These are phyloP conservation scores for Eospalax fontanierii DNA, from an alignment of 2,797 vertebrate species.

Conservation along the genomic window DNA sequence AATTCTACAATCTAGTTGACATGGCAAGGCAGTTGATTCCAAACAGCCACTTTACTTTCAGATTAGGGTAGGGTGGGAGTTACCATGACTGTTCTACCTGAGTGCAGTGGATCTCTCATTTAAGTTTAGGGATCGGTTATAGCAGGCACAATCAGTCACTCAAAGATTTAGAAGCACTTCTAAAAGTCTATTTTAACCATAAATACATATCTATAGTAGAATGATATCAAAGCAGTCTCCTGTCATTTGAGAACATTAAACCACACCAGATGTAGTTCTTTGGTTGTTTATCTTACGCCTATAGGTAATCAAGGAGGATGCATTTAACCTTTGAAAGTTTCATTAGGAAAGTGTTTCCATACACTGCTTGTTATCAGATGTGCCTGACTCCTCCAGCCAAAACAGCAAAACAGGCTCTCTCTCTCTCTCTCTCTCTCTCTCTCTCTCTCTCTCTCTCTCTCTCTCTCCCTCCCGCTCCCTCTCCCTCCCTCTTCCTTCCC, in stretches of 20 bases:
- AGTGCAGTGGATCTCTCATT: neutral
- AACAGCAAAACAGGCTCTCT: neutral
- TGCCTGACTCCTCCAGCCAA: neutral
- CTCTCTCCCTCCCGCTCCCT: neutral
- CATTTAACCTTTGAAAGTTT: conserved; percentile 33
- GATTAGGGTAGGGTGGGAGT: neutral
- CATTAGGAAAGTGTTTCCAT: conserved; percentile 2
- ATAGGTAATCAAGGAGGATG: neutral
- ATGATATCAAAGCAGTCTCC: neutral
- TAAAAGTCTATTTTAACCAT: neutral
- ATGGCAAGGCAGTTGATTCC: neutral
- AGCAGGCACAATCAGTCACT: neutral
- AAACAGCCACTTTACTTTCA: neutral
- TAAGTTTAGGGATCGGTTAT: neutral
- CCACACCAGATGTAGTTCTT: neutral
- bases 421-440: neutral
- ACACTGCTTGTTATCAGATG: conserved; percentile 1
- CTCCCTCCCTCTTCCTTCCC: neutral
- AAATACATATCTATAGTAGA: neutral
- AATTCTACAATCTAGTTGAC: neutral
- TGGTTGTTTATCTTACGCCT: neutral
- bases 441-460: neutral
- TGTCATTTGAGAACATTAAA: neutral
- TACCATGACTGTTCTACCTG: neutral
- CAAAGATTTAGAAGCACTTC: conserved; percentile 1